Conservation (phyloP, 2,888 invertebrate species). For the Drosophila sordidapex region DNA sequence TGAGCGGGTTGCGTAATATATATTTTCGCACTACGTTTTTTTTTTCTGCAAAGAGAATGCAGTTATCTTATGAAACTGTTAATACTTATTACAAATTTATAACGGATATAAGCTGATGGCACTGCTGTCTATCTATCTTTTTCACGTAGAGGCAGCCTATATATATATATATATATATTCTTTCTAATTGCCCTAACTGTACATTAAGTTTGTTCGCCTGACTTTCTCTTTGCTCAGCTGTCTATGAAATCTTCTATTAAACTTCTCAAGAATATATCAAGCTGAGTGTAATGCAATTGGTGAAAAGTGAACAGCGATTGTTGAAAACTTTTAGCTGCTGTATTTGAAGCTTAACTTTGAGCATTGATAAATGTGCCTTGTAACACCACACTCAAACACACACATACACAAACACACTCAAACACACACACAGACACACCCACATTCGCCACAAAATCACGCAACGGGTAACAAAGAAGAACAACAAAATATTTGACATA, state of each 20-base stretch:
- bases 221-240: slow-evolving; percentile 2
- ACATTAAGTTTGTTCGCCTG: slow-evolving; percentile 15
- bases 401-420: background rate
- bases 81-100: background rate
- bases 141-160: background rate
- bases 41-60: background rate
- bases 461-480: slow-evolving; percentile 31
- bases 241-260: slow-evolving; percentile 34
- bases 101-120: background rate
- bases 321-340: slow-evolving; percentile 55
- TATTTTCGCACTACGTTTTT: background rate
- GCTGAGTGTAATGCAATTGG: slow-evolving; percentile 56
- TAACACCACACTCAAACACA: background rate
- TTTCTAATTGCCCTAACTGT: background rate
- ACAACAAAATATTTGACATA: slow-evolving; percentile 70
- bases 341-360: slow-evolving; percentile 51
- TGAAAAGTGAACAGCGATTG: slow-evolving; percentile 56
- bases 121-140: background rate
- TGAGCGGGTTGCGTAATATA: background rate
- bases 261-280: slow-evolving; percentile 32
- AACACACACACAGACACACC: too few species aligned
- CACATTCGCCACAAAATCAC: slow-evolving; percentile 34
- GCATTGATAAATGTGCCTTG: slow-evolving; percentile 54
- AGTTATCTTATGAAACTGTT: background rate
- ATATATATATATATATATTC: background rate